Conservation (phyloP, 1,140 invertebrate genomes). For the Sinonovacula constricta region DNA sequence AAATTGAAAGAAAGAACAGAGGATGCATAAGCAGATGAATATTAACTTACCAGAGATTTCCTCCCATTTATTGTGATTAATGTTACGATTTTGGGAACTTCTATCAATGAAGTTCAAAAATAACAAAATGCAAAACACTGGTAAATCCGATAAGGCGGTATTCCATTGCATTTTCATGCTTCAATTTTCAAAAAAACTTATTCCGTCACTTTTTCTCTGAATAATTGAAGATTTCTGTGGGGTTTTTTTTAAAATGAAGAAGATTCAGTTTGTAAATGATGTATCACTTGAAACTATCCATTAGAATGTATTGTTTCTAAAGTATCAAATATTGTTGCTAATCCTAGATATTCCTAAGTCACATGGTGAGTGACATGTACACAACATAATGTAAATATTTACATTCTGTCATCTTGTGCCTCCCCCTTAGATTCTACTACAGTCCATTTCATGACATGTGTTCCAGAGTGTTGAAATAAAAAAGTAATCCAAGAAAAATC, state of each 20-base stretch:
- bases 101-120: conserved; percentile 35
- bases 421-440: too few species aligned
- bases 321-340: conserved; percentile 1
- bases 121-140: conserved; percentile 16
- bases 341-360: neutral
- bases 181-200: too few species aligned
- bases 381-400: neutral
- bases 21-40: too few species aligned
- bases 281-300: neutral
- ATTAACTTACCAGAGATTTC: conserved; percentile 43
- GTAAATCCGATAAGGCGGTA: conserved; percentile 20
- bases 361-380: neutral
- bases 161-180: conserved; percentile 17
- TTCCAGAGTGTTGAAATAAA: neutral
- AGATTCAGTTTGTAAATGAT: neutral
- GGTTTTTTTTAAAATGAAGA: neutral
- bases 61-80: conserved; percentile 36
- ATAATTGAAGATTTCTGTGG: neutral
- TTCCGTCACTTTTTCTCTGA: neutral
- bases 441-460: too few species aligned
- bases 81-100: conserved; percentile 27
- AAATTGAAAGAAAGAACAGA: too few species aligned
- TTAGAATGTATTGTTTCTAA: neutral
- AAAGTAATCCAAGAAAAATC: neutral
- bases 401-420: neutral